phyloP scores from a whole-genome alignment of 2,888 invertebrate genomes.

The Epinotia bilunana region DNA sequence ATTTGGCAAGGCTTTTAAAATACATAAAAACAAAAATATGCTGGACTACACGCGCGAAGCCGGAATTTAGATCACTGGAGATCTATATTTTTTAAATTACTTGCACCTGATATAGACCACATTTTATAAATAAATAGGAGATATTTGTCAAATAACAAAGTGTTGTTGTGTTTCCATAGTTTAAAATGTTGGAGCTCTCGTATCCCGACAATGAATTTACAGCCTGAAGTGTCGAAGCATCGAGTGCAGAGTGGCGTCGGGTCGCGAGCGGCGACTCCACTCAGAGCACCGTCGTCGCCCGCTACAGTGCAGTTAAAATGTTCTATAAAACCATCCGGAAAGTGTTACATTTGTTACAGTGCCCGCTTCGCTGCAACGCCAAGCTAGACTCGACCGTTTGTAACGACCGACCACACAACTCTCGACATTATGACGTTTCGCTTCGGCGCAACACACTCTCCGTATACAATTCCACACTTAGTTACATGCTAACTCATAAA shows the following conservation, averaged over 20 bases:
- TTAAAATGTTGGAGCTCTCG: slow-evolving; percentile 13
- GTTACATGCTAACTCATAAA: slow-evolving; percentile 56
- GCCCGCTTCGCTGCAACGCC: slow-evolving; percentile 44
- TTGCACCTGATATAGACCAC: not conserved
- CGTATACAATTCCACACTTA: slow-evolving; percentile 51
- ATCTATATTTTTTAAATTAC: no score
- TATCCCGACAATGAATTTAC: slow-evolving; percentile 23
- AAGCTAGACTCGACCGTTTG: slow-evolving; percentile 45
- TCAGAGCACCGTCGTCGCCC: not conserved
- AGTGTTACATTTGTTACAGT: slow-evolving; percentile 58
- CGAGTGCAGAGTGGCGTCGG: slow-evolving; percentile 15
- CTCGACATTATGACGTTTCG: slow-evolving; percentile 23
- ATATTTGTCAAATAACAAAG: slow-evolving; percentile 3
- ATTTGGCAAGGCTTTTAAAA: no score
- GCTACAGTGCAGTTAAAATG: slow-evolving; percentile 34
- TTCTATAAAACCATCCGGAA: slow-evolving; percentile 48
- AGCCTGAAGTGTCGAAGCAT: slow-evolving; percentile 14
- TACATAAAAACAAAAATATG: no score
- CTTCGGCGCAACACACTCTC: slow-evolving; percentile 39
- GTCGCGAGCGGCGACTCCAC: slow-evolving; percentile 20
- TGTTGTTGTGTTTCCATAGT: no score
- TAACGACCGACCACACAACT: slow-evolving; percentile 33
- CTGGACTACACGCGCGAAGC: no score
- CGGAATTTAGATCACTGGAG: no score
- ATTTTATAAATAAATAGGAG: not conserved